Percentiles rank a stretch among this genome's conserved stretches.
Conservation (phyloP, 1,140 invertebrate genomes). For the Plutomurus gul region DNA sequence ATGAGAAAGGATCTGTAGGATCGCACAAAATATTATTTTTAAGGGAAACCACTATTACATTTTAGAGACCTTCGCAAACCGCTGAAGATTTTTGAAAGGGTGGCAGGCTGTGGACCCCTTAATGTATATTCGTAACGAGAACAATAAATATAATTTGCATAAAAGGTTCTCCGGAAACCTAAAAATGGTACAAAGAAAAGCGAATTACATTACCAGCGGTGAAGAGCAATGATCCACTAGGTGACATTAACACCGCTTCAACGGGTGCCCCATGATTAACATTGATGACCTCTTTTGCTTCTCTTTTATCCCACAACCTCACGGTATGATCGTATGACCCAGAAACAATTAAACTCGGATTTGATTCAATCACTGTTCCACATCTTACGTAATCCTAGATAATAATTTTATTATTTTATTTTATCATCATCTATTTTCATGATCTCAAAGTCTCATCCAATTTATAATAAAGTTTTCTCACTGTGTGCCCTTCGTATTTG, state of each 20-base stretch:
- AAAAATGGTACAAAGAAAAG: neutral
- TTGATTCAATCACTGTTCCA: constrained; percentile 75
- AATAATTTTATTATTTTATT: no score
- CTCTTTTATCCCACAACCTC: constrained; percentile 85
- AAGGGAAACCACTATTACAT: no score
- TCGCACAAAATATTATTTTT: no score
- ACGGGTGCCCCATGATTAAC: constrained; percentile 90
- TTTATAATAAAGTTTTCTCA: constrained; percentile 49
- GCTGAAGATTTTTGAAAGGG: no score
- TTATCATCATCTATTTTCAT: neutral
- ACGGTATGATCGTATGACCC: constrained; percentile 94
- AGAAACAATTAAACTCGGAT: constrained; percentile 75
- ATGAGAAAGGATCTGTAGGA: no score
- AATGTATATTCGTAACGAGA: no score
- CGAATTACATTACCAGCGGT: constrained; percentile 79
- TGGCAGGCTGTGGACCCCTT: no score
- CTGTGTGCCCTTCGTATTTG: constrained; percentile 72
- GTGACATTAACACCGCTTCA: constrained; percentile 86
- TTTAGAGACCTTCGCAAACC: no score
- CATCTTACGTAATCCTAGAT: constrained; percentile 77
- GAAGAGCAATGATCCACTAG: constrained; percentile 85
- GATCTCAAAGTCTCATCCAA: neutral
- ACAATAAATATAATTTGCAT: no score
- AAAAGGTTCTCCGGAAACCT: no score
- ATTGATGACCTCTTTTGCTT: constrained; percentile 68